Evolutionary conservation across 37 sponge, comb jelly and placozoan genomes (phyloP).

Genomic region (Beroe forskalii): DNA sequence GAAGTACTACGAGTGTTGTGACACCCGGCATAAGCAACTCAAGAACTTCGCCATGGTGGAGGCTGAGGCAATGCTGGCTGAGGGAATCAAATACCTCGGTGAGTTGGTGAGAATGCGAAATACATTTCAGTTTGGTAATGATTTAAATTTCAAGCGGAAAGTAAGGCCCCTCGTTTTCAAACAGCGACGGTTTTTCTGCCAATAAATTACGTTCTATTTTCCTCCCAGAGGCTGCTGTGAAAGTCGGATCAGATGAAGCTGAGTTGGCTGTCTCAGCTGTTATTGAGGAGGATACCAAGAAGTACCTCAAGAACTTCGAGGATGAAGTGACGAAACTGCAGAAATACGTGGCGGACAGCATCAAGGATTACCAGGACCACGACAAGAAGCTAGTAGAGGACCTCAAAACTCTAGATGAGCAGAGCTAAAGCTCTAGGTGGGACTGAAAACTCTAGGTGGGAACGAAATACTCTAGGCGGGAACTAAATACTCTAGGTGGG

Average conservation of each 20-base stretch:
- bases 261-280: slow-evolving; percentile 1
- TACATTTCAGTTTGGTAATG: no score
- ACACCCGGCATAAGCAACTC: slow-evolving; percentile 7
- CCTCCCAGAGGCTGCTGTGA: slow-evolving; percentile 13
- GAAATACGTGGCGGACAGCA: slow-evolving; percentile 7
- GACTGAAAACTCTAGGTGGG: no score
- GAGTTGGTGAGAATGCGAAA: no score
- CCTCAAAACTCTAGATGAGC: slow-evolving; percentile 48
- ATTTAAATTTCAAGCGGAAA: no score
- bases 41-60: slow-evolving; percentile 60
- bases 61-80: slow-evolving; percentile 56
- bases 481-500: no score
- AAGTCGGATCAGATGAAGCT: slow-evolving; percentile 34
- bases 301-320: slow-evolving; percentile 49
- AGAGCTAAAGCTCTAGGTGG: no score
- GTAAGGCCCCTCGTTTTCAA: no score
- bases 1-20: slow-evolving; percentile 58
- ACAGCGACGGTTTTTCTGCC: no score
- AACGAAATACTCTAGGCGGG: no score
- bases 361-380: slow-evolving; percentile 11
- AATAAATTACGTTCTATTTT: no score
- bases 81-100: slow-evolving; percentile 56
- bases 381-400: slow-evolving; percentile 29
- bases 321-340: slow-evolving; percentile 23
- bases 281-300: slow-evolving; percentile 30